These are phyloP conservation scores for Lepidocyrtinus sp. DNA, from an alignment of 2,888 invertebrate genomes.

Conservation along the genomic window DNA sequence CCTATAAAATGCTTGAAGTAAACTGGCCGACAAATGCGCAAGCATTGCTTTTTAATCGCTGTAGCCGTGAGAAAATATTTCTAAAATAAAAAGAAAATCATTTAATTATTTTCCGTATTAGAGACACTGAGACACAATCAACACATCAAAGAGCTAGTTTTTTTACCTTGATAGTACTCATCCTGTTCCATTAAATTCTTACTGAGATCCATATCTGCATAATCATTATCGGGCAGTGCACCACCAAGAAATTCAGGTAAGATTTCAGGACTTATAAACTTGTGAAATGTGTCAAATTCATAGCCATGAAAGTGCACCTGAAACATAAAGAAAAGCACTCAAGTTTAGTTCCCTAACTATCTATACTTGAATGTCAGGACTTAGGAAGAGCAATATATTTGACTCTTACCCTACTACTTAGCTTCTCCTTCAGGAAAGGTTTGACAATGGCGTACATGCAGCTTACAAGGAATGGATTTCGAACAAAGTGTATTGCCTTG, in stretches of 20 bases:
- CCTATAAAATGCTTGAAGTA: too few relatives aligned
- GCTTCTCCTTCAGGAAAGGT: slow-evolving; percentile 63
- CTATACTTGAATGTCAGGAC: too few relatives aligned
- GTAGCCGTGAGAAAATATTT: too few relatives aligned
- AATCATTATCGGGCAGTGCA: slow-evolving; percentile 46
- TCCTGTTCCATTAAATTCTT: slow-evolving; percentile 35
- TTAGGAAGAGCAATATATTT: too few relatives aligned
- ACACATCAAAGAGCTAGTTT: too few relatives aligned
- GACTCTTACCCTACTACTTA: slow-evolving; percentile 59
- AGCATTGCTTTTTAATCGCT: too few relatives aligned
- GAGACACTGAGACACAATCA: too few relatives aligned
- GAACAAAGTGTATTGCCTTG: slow-evolving; percentile 62
- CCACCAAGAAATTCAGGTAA: slow-evolving; percentile 62
- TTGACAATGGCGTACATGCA: slow-evolving; percentile 61
- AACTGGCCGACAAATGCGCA: too few relatives aligned
- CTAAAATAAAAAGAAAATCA: too few relatives aligned
- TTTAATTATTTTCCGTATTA: too few relatives aligned
- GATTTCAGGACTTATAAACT: slow-evolving; percentile 47
- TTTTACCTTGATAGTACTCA: slow-evolving; percentile 57
- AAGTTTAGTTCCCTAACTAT: too few relatives aligned
- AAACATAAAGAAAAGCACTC: too few relatives aligned
- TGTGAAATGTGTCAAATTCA: slow-evolving; percentile 52
- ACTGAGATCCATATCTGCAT: slow-evolving; percentile 41
- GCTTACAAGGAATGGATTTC: slow-evolving; percentile 62
- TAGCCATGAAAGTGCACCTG: slow-evolving; percentile 65